Evolutionary conservation across 2,888 invertebrate genomes (phyloP), one percentile per base, ranked within the genome.

Genomic region (Pomacea canaliculata): DNA sequence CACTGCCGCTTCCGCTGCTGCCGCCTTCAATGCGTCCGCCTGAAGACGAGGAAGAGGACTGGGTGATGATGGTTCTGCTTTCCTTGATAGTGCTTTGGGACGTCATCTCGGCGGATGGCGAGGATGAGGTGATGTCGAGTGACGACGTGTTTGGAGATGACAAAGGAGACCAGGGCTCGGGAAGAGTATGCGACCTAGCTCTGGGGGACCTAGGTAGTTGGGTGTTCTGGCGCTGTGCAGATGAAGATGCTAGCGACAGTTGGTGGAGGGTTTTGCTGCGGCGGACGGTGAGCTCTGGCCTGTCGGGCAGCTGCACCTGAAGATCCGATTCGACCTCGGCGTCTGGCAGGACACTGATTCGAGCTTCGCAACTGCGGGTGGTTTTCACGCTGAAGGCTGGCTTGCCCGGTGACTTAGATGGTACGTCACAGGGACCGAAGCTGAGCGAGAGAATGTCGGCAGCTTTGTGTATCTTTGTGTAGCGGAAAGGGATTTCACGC

Each of bases 61-160:
- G 51, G 60, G 83, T 84, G 27, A 88, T 86, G 68, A 87, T 85
- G 9, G 88, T 86, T 68, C 86, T 80, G 78, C 85, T 87, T 76
- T 88, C 87, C 18, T 84, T 85, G n/a, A 88, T 80, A 46, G 83
- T 83, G 19, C 85, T 83, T 71, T 84, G 83, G 63, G 84, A 83
- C 83, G 84, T 85, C 71, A 78, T 81, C 71, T 46, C 71, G 51
- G 62, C 12, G 16, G 73, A 56, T 74, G 59, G 60, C n/a, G 65
- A 19, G 51, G 67, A n/a, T 37, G 68, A 49, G 37, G 51, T 37
- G 18, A 13, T 46, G 19, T 12, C 27, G 46, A 59, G 49, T 48
- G 37, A 23, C 19, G 37, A 68, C 23, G n/a, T 51, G 37, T 37
- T 37, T 19, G 51, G 67, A 27, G 56, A n/a, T 19, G 51, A 7